Evolutionary conservation across 1,140 invertebrate species (phyloP).

Genomic region (Adelges cooleyi): DNA sequence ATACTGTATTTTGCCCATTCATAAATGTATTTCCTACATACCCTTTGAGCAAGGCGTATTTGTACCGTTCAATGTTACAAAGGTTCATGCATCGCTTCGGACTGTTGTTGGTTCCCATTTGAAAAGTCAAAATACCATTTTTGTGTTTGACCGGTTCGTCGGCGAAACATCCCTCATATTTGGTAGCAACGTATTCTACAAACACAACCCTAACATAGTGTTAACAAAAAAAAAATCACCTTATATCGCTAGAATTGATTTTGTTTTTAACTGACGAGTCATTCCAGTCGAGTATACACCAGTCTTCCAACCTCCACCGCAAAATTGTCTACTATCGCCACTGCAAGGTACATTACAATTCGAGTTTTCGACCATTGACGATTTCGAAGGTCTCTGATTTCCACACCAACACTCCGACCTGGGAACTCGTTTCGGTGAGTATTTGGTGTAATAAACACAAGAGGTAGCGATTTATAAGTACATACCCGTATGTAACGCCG

Average conservation of each 20-base stretch:
- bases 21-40: no score
- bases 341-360: conserved; percentile 77
- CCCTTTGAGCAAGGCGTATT: conserved; percentile 8
- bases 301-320: conserved; percentile 77
- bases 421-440: conserved; percentile 10
- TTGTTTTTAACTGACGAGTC: conserved; percentile 46
- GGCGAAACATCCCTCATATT: conserved; percentile 15
- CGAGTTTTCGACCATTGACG: conserved; percentile 44
- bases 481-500: conserved; percentile 29
- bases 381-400: conserved; percentile 52
- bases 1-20: no score
- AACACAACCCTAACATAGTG: no score
- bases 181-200: conserved; percentile 3
- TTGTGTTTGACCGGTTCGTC: not conserved
- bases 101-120: conserved; percentile 29
- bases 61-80: conserved; percentile 21
- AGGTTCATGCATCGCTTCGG: conserved; percentile 32
- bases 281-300: conserved; percentile 80
- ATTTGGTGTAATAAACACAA: no score
- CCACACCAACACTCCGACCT: conserved; percentile 89
- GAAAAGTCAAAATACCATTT: not conserved
- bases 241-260: no score
- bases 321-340: conserved; percentile 54
- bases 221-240: no score
- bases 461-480: no score